phyloP scores from a whole-genome alignment of 2,113 vertebrate species.

The Hypanus sabinus region DNA sequence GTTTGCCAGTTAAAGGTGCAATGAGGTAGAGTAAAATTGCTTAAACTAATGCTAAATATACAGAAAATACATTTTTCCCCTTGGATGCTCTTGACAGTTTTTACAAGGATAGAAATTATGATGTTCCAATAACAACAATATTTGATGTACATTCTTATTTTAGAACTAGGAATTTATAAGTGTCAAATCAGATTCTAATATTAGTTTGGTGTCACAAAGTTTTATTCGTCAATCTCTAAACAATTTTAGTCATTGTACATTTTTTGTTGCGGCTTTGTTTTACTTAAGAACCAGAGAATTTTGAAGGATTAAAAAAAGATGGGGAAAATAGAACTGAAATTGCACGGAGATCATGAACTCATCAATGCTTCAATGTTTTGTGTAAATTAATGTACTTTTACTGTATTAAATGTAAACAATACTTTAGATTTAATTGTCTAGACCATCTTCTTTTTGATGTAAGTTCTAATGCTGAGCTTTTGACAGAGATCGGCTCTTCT shows the following conservation, averaged over 20 bases:
- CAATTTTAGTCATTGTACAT: background rate
- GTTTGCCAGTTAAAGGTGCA: background rate
- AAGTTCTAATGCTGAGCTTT: background rate
- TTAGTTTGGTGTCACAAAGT: background rate
- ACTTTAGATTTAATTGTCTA: background rate
- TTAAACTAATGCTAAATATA: background rate
- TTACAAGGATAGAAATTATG: background rate
- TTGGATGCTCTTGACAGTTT: background rate
- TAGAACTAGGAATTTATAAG: background rate
- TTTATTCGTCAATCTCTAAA: too few species aligned
- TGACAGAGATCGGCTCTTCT: background rate
- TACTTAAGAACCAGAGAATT: constrained; percentile 40
- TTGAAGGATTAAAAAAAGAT: constrained; percentile 46
- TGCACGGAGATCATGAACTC: too few species aligned
- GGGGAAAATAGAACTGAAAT: background rate
- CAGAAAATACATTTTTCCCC: background rate
- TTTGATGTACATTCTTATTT: background rate
- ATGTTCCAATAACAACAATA: background rate
- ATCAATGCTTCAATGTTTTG: background rate
- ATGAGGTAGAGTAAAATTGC: background rate
- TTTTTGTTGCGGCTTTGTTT: background rate
- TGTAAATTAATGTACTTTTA: background rate
- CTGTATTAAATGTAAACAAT: background rate
- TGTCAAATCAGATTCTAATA: background rate
- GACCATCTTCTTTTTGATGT: background rate